Conservation (phyloP, 2,888 invertebrate genomes). For the Tromatobia lineatoria region DNA sequence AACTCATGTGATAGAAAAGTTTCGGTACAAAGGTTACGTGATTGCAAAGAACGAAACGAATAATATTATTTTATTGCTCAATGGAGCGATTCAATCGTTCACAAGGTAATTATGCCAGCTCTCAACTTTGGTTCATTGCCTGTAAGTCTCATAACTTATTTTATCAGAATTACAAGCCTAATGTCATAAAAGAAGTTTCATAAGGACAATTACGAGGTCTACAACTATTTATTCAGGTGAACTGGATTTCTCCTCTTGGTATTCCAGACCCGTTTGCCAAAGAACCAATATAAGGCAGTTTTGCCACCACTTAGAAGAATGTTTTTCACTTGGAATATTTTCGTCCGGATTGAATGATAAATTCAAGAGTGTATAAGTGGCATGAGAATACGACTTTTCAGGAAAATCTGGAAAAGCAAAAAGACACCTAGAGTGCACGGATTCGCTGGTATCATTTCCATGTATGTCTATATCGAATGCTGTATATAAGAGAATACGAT, state of each 20-base stretch:
- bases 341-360: background rate
- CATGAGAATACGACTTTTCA: background rate
- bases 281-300: too few relatives aligned
- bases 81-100: conserved; percentile 68
- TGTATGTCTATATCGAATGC: background rate
- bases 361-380: conserved; percentile 8
- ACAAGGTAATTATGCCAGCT: conserved; percentile 25
- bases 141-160: background rate
- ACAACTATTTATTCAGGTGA: too few relatives aligned
- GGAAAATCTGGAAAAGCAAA: conserved; percentile 3
- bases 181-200: background rate
- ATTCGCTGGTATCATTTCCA: conserved; percentile 20
- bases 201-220: too few relatives aligned
- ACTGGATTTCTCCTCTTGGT: background rate
- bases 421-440: conserved; percentile 11
- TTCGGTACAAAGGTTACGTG: too few relatives aligned
- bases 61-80: too few relatives aligned
- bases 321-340: background rate
- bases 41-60: too few relatives aligned
- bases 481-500: conserved; percentile 54
- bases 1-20: too few relatives aligned
- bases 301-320: background rate
- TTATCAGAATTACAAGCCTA: background rate
- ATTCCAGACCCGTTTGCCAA: background rate
- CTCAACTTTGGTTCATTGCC: background rate